phyloP scores from a whole-genome alignment of 2,888 invertebrate species.

The Lingula anatina region DNA sequence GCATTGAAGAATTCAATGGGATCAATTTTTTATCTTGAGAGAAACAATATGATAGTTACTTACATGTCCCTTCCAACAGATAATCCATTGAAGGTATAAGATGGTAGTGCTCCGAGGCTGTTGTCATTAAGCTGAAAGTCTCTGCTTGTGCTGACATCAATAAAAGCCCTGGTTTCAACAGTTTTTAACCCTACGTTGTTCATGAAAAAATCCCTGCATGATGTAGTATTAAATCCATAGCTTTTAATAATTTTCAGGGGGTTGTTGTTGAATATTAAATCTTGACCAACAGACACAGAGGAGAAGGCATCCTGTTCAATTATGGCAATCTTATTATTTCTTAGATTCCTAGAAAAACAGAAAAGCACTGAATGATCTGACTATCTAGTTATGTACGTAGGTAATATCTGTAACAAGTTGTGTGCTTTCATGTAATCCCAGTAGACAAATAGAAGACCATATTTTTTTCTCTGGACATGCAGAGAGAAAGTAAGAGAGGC shows the following conservation, averaged over 20 bases:
- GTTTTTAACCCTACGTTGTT: conserved; percentile 12
- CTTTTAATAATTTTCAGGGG: conserved; percentile 12
- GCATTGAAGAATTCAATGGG: no score
- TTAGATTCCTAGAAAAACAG: conserved; percentile 15
- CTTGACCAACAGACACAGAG: conserved; percentile 4
- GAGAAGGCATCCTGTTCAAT: conserved; percentile 18
- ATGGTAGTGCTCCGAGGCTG: conserved; percentile 11
- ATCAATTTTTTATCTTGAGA: no score
- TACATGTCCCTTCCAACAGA: conserved; percentile 6
- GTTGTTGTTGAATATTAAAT: conserved; percentile 13
- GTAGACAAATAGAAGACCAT: no score
- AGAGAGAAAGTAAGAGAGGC: no score
- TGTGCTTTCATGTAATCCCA: no score
- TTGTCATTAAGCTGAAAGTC: conserved; percentile 16
- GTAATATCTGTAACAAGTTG: no score
- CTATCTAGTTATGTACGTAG: no score
- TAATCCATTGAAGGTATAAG: conserved; percentile 9
- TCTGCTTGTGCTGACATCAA: conserved; percentile 11
- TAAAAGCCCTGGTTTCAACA: conserved; percentile 20
- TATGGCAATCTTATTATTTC: conserved; percentile 17
- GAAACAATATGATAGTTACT: no score
- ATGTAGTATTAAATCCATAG: conserved; percentile 12
- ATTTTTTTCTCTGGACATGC: no score
- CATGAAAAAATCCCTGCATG: conserved; percentile 7
- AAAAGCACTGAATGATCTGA: no score